Conservation (phyloP, 2,888 invertebrate genomes). For the Himalopsyche anomala region DNA sequence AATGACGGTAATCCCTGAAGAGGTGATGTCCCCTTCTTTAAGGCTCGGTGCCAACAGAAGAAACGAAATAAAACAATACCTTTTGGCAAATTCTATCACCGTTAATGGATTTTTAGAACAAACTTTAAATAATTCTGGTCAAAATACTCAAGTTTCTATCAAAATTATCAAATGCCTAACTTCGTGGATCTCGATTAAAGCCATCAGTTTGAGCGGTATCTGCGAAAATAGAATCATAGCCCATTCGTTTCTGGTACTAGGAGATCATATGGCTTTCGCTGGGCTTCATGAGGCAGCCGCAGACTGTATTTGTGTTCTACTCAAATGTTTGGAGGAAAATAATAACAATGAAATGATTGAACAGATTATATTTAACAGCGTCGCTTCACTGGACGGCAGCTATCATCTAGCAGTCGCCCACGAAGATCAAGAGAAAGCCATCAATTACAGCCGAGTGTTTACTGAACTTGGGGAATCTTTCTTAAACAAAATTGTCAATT, state of each 20-base stretch:
- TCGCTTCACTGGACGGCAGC: slow-evolving; percentile 87
- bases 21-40: slow-evolving; percentile 88
- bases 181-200: slow-evolving; percentile 92
- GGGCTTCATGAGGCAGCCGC: slow-evolving; percentile 92
- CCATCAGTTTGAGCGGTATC: slow-evolving; percentile 85
- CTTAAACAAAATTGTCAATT: slow-evolving; percentile 86
- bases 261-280: slow-evolving; percentile 78
- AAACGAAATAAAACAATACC: slow-evolving; percentile 88
- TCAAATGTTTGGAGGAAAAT: slow-evolving; percentile 88
- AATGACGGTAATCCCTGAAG: slow-evolving; percentile 96
- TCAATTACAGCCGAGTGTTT: slow-evolving; percentile 96
- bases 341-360: slow-evolving; percentile 86
- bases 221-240: slow-evolving; percentile 85
- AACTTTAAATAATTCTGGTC: slow-evolving; percentile 81
- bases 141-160: slow-evolving; percentile 82
- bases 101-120: slow-evolving; percentile 89
- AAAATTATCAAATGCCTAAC: slow-evolving; percentile 91
- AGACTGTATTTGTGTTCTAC: slow-evolving; percentile 91
- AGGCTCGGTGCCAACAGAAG: slow-evolving; percentile 94
- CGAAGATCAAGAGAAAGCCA: slow-evolving; percentile 95
- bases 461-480: slow-evolving; percentile 96
- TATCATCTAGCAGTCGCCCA: slow-evolving; percentile 94
- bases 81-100: slow-evolving; percentile 84
- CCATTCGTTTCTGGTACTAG: slow-evolving; percentile 83
- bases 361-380: slow-evolving; percentile 87